A percentile compares a stretch with the other conserved stretches of the same genome.
These are phyloP conservation scores for Protonibea diacanthus DNA, from an alignment of 2,797 vertebrate species.

Conservation along the genomic window DNA sequence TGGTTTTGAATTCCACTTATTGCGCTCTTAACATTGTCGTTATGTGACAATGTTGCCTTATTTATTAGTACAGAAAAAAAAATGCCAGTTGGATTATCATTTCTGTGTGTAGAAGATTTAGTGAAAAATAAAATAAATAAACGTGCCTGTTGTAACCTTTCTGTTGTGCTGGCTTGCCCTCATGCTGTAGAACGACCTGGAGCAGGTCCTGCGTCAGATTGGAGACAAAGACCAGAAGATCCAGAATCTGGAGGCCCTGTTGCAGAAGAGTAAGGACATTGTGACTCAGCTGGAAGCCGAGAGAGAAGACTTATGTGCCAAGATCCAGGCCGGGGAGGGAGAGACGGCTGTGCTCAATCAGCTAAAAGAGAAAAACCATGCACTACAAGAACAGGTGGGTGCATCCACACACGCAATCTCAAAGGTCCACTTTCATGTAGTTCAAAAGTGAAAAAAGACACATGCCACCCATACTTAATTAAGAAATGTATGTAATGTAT, in stretches of 20 bases:
- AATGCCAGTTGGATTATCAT: background rate
- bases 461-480: too few species aligned
- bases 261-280: conserved; percentile 97
- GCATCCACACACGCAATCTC: background rate
- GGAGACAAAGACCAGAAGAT: conserved; percentile 99
- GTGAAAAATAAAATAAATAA: background rate
- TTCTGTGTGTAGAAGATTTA: background rate
- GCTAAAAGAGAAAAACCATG: conserved; percentile 96
- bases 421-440: background rate
- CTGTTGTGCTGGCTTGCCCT: background rate
- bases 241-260: conserved; percentile 97
- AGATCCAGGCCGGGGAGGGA: conserved; percentile 98
- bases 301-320: conserved; percentile 95
- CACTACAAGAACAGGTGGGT: conserved; percentile 93
- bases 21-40: too few species aligned
- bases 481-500: background rate
- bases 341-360: conserved; percentile 96
- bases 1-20: too few species aligned
- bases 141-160: background rate
- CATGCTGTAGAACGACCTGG: conserved; percentile 92
- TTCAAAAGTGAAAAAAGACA: background rate
- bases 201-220: conserved; percentile 98
- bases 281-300: conserved; percentile 94
- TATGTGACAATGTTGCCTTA: background rate
- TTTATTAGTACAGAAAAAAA: background rate